A percentile compares a stretch with the other conserved stretches of the same genome.
Conservation (phyloP, 2,888 invertebrate genomes). For the Tipula helvola region DNA sequence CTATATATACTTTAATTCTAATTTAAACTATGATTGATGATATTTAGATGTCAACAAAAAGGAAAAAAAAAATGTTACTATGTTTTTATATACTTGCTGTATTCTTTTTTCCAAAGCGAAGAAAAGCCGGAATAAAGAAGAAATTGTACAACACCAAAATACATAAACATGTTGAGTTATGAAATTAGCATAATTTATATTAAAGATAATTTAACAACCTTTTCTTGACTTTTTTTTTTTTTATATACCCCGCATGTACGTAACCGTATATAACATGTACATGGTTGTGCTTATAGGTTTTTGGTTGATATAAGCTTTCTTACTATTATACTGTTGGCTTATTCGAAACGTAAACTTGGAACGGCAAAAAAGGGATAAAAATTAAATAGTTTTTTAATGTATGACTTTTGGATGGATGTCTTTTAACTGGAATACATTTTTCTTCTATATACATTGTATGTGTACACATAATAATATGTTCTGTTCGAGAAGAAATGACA, state of each 20-base stretch:
- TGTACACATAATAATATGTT: not conserved
- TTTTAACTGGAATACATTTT: not conserved
- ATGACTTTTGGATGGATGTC: not conserved
- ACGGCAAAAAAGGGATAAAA: not conserved
- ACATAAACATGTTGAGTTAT: not conserved
- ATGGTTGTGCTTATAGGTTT: not conserved
- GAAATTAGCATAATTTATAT: conserved; percentile 4
- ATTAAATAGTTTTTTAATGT: conserved; percentile 4
- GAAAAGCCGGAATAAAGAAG: not conserved
- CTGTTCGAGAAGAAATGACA: not conserved
- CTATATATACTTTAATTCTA: not conserved
- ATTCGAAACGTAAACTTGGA: not conserved
- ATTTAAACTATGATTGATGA: conserved; percentile 4
- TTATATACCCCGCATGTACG: not conserved
- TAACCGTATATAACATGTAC: not conserved
- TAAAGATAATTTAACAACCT: not conserved
- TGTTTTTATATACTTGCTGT: not conserved
- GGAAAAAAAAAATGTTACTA: not conserved
- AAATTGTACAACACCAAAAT: not conserved
- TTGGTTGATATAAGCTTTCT: not conserved
- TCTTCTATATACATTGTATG: not conserved
- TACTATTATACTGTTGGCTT: not conserved
- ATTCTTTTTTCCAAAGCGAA: not conserved
- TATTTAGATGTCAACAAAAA: not conserved
- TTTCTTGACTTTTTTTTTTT: not conserved